Conservation (phyloP, 1,140 invertebrate genomes). For the Polyergus mexicanus region DNA sequence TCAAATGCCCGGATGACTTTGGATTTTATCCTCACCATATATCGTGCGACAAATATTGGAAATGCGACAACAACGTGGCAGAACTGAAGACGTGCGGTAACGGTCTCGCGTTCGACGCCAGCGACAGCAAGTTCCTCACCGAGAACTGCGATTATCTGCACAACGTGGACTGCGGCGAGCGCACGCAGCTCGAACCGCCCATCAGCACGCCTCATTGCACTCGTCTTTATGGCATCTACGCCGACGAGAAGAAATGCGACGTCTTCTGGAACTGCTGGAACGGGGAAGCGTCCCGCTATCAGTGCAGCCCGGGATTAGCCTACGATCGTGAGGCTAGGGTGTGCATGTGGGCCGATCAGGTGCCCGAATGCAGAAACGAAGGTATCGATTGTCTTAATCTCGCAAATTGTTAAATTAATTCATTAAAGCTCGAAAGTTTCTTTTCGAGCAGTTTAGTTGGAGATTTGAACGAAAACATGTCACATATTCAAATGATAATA, state of each 20-base stretch:
- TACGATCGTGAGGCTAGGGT: conserved; percentile 97
- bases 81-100: conserved; percentile 97
- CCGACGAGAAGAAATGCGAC: conserved; percentile 95
- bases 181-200: conserved; percentile 94
- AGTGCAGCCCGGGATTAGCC: conserved; percentile 97
- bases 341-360: conserved; percentile 98
- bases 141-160: conserved; percentile 98
- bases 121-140: conserved; percentile 95
- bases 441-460: too few species aligned
- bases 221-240: conserved; percentile 96
- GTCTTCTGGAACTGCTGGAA: conserved; percentile 99
- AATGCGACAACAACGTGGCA: conserved; percentile 95
- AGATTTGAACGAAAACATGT: background rate
- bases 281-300: conserved; percentile 96
- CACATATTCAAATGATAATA: background rate
- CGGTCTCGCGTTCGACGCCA: conserved; percentile 96
- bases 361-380: conserved; percentile 95
- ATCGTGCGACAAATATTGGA: conserved; percentile 98
- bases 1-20: conserved; percentile 97
- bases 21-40: conserved; percentile 96
- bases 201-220: conserved; percentile 94
- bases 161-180: conserved; percentile 97
- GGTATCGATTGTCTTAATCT: conserved; percentile 87
- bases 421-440: background rate
- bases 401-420: background rate